phyloP scores from a whole-genome alignment of 2,797 vertebrate genomes.

The Smutsia temminckii region DNA sequence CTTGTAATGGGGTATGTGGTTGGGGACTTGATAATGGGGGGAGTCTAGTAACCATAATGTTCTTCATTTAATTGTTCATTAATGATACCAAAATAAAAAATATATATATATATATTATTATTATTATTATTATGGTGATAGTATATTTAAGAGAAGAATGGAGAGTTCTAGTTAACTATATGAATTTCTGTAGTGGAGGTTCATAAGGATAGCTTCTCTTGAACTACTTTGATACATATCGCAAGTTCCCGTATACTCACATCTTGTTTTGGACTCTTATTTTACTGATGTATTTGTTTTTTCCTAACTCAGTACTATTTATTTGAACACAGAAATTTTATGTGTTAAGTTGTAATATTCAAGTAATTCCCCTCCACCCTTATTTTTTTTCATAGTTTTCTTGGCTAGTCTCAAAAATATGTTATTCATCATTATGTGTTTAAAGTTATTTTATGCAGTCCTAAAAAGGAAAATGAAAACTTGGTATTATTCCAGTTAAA shows the following conservation, averaged over 20 bases:
- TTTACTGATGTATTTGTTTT: constrained; percentile 25
- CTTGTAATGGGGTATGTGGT: too few species aligned
- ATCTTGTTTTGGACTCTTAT: neutral
- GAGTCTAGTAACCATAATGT: too few species aligned
- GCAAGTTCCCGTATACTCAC: neutral
- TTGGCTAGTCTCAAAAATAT: neutral
- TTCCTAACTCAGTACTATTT: constrained; percentile 21
- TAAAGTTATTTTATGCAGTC: constrained; percentile 15
- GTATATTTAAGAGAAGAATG: constrained; percentile 32
- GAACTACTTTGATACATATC: neutral
- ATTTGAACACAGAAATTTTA: constrained; percentile 41
- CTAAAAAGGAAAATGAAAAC: constrained; percentile 29
- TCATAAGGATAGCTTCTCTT: constrained; percentile 2
- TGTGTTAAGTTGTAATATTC: neutral
- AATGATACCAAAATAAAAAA: too few species aligned
- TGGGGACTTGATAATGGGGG: too few species aligned
- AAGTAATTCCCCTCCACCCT: too few species aligned
- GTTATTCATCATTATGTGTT: neutral
- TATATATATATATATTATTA: too few species aligned
- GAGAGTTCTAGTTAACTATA: constrained; percentile 17
- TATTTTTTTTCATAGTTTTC: constrained; percentile 6
- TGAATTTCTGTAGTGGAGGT: neutral
- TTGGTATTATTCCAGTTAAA: neutral
- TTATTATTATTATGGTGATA: neutral
- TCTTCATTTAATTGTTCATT: too few species aligned